Evolutionary conservation across 2,797 vertebrate genomes (phyloP), one percentile per base, ranked within the genome.

Genomic region (Arnoldichthys spilopterus): DNA sequence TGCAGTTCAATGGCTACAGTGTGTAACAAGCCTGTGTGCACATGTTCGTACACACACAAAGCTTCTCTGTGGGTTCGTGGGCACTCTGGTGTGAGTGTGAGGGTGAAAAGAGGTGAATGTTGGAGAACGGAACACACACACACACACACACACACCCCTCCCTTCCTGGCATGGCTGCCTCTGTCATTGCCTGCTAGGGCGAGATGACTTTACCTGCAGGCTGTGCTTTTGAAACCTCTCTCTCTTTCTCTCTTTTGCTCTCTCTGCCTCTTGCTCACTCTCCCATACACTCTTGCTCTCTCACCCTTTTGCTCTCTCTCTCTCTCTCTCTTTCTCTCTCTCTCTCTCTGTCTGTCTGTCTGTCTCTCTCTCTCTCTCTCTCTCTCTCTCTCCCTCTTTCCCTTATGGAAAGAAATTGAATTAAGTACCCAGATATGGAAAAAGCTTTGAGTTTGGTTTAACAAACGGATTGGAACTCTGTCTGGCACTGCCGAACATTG

Each of bases 161-260:
- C 80, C 77, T 40, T 82, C 66, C 78, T 66, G 78, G 72, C 61
- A 58, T 72, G 72, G 72, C 84, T 85, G 72, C 61, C 81, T 81
- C 78, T 66, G 75, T 81, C 72, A 61, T 74, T 81, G 81, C 78
- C 83, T 80, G 81, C 81, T 68, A 79, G 83, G 78, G 72, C 28
- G 49, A 83, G 72, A 83, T 78, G 72, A 80, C 81, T 81, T 83
- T 78, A 83, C 84, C 84, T 85, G 76, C 77, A 61, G 81, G 77
- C 81, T 79, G 77, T 79, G 81, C 81, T 79, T 79, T 83, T 83
- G 74, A 78, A 83, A 67, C 58, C 70, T 61, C 77, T 30, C 72
- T 76, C n/a, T 16, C 72, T 72, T 62, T 63, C 64, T 73, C 72
- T 49, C 74, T 74, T 76, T 75, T 63, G 40, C 72, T 66, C 76